Percentiles rank a stretch among this genome's conserved stretches.
These are phyloP conservation scores for Mesoligia furuncula DNA, from an alignment of 2,888 invertebrate species.

Conservation along the genomic window DNA sequence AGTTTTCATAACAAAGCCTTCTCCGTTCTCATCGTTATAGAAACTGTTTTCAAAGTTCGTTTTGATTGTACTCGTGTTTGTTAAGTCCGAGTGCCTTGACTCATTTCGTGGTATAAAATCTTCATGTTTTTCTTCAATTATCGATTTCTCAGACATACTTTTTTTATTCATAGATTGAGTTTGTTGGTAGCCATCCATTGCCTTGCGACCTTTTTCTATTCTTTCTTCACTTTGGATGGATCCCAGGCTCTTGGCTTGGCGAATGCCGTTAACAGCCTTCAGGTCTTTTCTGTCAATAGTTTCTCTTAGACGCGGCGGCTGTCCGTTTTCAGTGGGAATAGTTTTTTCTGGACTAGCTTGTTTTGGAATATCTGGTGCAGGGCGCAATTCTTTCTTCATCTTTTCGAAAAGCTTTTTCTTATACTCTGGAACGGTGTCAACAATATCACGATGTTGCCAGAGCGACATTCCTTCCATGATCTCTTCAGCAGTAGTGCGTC, in stretches of 20 bases:
- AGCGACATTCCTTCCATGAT: constrained; percentile 96
- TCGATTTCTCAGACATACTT: constrained; percentile 86
- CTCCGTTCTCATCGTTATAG: constrained; percentile 92
- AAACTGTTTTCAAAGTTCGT: constrained; percentile 92
- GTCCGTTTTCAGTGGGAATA: constrained; percentile 74
- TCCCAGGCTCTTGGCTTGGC: constrained; percentile 87
- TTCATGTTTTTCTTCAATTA: constrained; percentile 85
- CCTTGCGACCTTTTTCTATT: constrained; percentile 78
- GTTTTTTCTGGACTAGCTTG: constrained; percentile 77
- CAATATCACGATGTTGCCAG: constrained; percentile 96
- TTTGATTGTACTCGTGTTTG: constrained; percentile 89
- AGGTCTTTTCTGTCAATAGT: constrained; percentile 87
- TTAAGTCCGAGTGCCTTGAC: constrained; percentile 86
- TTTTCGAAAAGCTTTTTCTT: constrained; percentile 87
- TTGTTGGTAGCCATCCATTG: constrained; percentile 77
- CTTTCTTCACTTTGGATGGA: constrained; percentile 87
- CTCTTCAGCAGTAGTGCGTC: constrained; percentile 93
- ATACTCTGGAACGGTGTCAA: constrained; percentile 92
- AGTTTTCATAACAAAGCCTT: constrained; percentile 92
- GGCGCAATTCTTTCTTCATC: constrained; percentile 85
- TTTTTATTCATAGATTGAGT: constrained; percentile 82
- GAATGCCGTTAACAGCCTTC: constrained; percentile 83
- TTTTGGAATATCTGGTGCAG: constrained; percentile 85
- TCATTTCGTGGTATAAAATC: constrained; percentile 85
- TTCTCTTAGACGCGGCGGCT: constrained; percentile 79